These are phyloP conservation scores for Bombus turneri DNA, from an alignment of 1,140 invertebrate species.

Conservation along the genomic window DNA sequence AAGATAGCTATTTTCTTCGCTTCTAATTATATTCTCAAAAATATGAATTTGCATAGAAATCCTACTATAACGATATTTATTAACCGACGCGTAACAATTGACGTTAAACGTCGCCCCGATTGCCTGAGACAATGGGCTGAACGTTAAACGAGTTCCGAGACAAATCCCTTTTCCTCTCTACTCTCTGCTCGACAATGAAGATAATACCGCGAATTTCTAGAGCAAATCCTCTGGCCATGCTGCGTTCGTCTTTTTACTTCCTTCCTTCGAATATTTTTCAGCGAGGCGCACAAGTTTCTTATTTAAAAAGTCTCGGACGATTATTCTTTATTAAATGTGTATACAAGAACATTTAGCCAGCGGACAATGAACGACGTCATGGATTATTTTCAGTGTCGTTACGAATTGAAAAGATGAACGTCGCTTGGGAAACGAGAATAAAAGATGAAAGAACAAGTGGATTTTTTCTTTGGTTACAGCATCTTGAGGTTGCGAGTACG, in stretches of 20 bases:
- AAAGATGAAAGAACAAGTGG: no score
- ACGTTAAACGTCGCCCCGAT: constrained; percentile 29
- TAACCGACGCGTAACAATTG: constrained; percentile 4
- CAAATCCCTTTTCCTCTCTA: constrained; percentile 7
- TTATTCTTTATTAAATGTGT: constrained; percentile 42
- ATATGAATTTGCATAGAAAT: no score
- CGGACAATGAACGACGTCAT: constrained; percentile 11
- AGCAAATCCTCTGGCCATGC: constrained; percentile 8
- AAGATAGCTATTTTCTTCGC: no score
- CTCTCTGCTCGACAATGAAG: constrained; percentile 9
- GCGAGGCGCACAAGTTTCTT: background rate
- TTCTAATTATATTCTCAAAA: no score
- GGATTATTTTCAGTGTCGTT: constrained; percentile 26
- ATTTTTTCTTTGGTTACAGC: constrained; percentile 20
- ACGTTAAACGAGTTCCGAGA: constrained; percentile 24
- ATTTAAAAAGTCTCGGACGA: constrained; percentile 14
- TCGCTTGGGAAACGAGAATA: no score
- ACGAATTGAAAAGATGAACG: constrained; percentile 12
- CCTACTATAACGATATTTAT: constrained; percentile 17
- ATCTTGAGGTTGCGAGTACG: background rate
- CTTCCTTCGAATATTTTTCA: constrained; percentile 16
- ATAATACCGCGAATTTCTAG: constrained; percentile 35
- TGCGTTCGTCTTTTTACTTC: background rate
- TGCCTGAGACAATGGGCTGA: constrained; percentile 25
- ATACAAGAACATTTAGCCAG: constrained; percentile 2